A percentile compares a stretch with the other conserved stretches of the same genome.
Evolutionary conservation across 2,888 invertebrate species (phyloP).

Genomic region (Panzeria rudis): DNA sequence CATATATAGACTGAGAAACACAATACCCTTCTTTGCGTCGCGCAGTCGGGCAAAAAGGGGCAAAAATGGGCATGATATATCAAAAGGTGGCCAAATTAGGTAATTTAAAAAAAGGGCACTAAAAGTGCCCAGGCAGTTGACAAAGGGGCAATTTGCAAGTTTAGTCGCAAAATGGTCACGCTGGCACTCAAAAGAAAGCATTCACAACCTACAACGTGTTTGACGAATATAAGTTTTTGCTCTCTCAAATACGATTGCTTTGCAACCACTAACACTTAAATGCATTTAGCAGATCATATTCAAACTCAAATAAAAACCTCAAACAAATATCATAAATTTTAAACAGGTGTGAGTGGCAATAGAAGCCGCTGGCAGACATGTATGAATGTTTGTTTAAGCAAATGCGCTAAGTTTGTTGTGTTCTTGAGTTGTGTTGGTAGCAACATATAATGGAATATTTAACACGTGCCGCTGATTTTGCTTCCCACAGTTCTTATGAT

Average conservation of each 20-base stretch:
- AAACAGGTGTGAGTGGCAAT: constrained; percentile 3
- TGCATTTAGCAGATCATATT: constrained; percentile 39
- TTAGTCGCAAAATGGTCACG: too few species aligned
- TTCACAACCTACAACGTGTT: constrained; percentile 24
- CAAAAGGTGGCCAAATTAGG: too few species aligned
- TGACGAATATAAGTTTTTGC: neutral
- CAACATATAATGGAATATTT: neutral
- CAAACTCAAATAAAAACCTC: constrained; percentile 20
- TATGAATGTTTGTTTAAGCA: neutral
- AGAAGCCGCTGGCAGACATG: neutral
- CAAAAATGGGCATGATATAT: too few species aligned
- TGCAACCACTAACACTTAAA: constrained; percentile 5
- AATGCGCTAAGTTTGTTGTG: neutral
- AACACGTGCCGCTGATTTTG: constrained; percentile 45
- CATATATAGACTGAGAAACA: too few species aligned
- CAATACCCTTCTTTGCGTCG: too few species aligned
- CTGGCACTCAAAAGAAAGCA: neutral
- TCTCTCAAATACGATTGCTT: neutral
- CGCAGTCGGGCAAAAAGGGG: too few species aligned
- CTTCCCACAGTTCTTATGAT: neutral
- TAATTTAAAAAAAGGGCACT: too few species aligned
- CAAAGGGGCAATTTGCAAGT: too few species aligned
- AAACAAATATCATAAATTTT: constrained; percentile 15
- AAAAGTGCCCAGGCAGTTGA: too few species aligned
- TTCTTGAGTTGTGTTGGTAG: constrained; percentile 25